Conservation (phyloP, 1,140 invertebrate species). For the Plodia interpunctella region DNA sequence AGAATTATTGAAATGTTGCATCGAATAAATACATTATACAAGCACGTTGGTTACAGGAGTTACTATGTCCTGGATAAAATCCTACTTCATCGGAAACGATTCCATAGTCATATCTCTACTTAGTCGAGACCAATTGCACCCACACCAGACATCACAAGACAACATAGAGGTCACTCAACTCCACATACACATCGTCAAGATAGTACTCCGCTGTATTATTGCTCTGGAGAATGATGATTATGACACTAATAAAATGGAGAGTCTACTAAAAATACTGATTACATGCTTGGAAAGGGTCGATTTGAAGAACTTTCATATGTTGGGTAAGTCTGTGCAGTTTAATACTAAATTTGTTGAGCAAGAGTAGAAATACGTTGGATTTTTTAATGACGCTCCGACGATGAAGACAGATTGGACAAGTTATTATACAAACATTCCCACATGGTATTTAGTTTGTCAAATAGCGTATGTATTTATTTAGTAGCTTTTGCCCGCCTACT, state of each 20-base stretch:
- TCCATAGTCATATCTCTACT: slow-evolving; percentile 48
- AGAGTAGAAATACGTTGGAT: too few relatives aligned
- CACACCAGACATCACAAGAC: slow-evolving; percentile 50
- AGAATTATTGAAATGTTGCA: neutral
- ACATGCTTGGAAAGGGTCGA: slow-evolving; percentile 60
- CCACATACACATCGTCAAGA: slow-evolving; percentile 56
- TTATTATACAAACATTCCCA: too few relatives aligned
- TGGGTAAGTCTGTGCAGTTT: slow-evolving; percentile 47
- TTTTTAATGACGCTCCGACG: too few relatives aligned
- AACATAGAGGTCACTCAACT: slow-evolving; percentile 55
- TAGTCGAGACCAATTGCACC: slow-evolving; percentile 46
- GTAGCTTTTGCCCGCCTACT: too few relatives aligned
- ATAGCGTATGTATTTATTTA: too few relatives aligned
- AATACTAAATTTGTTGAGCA: too few relatives aligned
- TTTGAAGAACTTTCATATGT: slow-evolving; percentile 69
- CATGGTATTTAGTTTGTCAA: too few relatives aligned
- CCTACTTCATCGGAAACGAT: slow-evolving; percentile 53
- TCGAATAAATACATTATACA: neutral
- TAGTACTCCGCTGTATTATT: slow-evolving; percentile 46
- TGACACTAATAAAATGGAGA: slow-evolving; percentile 48
- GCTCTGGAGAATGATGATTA: slow-evolving; percentile 44
- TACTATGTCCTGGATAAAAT: slow-evolving; percentile 50
- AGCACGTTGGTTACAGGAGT: slow-evolving; percentile 17
- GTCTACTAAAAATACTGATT: slow-evolving; percentile 58
- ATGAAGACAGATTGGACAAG: too few relatives aligned